These are phyloP conservation scores for Drosophila malerkotliana DNA, from an alignment of 1,140 invertebrate species.

Conservation along the genomic window DNA sequence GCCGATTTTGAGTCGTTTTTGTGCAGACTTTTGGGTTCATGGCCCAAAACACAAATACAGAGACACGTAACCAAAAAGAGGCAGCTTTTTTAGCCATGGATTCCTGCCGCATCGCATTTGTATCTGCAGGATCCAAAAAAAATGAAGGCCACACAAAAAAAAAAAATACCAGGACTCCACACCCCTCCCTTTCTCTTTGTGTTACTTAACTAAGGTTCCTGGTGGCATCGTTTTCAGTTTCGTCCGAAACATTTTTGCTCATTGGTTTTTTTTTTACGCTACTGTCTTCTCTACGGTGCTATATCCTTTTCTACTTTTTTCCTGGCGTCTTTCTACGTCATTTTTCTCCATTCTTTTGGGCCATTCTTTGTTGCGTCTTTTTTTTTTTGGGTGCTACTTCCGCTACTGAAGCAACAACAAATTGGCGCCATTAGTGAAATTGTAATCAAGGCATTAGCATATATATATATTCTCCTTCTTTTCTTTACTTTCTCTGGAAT, in stretches of 20 bases:
- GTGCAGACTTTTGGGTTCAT: conserved; percentile 65
- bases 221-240: conserved; percentile 30
- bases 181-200: not conserved
- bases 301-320: not conserved
- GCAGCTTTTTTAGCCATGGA: conserved; percentile 7
- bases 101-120: conserved; percentile 32
- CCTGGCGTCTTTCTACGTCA: conserved; percentile 5
- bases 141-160: too few species aligned
- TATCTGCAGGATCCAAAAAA: conserved; percentile 26
- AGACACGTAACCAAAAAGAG: conserved; percentile 1
- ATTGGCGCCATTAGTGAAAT: conserved; percentile 73
- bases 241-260: conserved; percentile 8
- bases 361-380: conserved; percentile 45
- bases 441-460: conserved; percentile 70
- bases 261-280: conserved; percentile 24
- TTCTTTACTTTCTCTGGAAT: not conserved
- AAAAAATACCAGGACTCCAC: not conserved
- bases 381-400: conserved; percentile 31
- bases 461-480: conserved; percentile 14
- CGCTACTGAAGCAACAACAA: conserved; percentile 59
- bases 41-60: conserved; percentile 31
- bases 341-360: conserved; percentile 16
- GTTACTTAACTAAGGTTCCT: conserved; percentile 35
- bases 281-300: conserved; percentile 14
- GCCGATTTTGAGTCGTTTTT: conserved; percentile 54